Evolutionary conservation across 2,797 vertebrate species (phyloP).

Genomic region (Agapornis canus): DNA sequence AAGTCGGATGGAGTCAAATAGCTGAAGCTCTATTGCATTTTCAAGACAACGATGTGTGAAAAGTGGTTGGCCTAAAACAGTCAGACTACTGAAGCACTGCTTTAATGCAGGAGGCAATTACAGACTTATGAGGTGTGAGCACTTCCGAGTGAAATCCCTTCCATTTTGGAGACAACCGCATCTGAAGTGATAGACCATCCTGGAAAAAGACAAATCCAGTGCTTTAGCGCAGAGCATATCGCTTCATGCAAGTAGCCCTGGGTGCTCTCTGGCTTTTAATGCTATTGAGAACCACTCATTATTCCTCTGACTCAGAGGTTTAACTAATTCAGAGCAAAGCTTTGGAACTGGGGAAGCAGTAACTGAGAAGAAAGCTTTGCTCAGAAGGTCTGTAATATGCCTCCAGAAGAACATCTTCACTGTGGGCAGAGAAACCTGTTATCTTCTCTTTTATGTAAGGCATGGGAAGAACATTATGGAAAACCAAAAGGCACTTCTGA

Average conservation of each 20-base stretch:
- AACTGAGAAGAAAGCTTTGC: neutral
- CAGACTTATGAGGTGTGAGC: neutral
- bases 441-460: neutral
- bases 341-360: neutral
- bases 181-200: slow-evolving; percentile 32
- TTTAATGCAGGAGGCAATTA: slow-evolving; percentile 52
- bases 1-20: neutral
- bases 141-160: slow-evolving; percentile 35
- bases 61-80: neutral
- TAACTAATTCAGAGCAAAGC: neutral
- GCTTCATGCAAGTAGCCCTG: neutral
- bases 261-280: neutral
- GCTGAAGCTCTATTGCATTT: neutral
- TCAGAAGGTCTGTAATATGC: neutral
- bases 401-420: neutral
- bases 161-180: neutral
- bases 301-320: slow-evolving; percentile 22
- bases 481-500: neutral
- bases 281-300: neutral
- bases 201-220: slow-evolving; percentile 17
- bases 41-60: neutral
- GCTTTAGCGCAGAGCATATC: neutral
- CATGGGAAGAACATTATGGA: neutral
- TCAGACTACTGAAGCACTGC: neutral
- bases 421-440: neutral